Percentiles rank a stretch among this genome's conserved stretches.
phyloP scores from a whole-genome alignment of 1,140 invertebrate genomes.

The Armadillidium nasatum region DNA sequence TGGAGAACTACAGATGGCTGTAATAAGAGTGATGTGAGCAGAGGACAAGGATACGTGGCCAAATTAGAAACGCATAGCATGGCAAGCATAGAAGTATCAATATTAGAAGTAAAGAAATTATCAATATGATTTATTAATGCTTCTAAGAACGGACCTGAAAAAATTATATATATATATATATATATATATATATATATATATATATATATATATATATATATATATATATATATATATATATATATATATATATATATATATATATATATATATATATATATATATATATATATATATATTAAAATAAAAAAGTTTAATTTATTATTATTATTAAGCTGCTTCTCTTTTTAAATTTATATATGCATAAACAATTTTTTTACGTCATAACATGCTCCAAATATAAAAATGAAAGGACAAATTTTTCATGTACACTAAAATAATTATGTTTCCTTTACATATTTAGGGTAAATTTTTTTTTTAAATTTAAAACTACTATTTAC shows the following conservation, averaged over 20 bases:
- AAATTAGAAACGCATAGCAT: slow-evolving; percentile 81
- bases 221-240: slow-evolving; percentile 14
- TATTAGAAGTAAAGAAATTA: slow-evolving; percentile 74
- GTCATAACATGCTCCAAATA: too few relatives aligned
- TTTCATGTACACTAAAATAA: too few relatives aligned
- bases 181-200: slow-evolving; percentile 9
- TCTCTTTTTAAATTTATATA: too few relatives aligned
- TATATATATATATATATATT: slow-evolving; percentile 1
- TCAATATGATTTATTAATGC: slow-evolving; percentile 76
- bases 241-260: slow-evolving; percentile 14
- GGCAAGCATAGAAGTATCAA: slow-evolving; percentile 81
- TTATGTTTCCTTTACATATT: too few relatives aligned
- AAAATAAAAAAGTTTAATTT: too few relatives aligned
- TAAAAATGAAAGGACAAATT: too few relatives aligned
- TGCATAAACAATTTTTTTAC: too few relatives aligned
- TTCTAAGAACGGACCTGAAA: slow-evolving; percentile 73
- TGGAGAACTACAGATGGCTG: slow-evolving; percentile 81
- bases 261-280: slow-evolving; percentile 5
- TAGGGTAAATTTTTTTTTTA: too few relatives aligned
- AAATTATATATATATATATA: neutral
- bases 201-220: slow-evolving; percentile 15
- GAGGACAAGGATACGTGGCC: slow-evolving; percentile 78
- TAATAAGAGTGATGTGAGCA: slow-evolving; percentile 79
- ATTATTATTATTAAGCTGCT: too few relatives aligned
- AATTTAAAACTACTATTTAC: too few relatives aligned